Conservation (phyloP, 2,113 vertebrate species). For the Paradisaea rubra region DNA sequence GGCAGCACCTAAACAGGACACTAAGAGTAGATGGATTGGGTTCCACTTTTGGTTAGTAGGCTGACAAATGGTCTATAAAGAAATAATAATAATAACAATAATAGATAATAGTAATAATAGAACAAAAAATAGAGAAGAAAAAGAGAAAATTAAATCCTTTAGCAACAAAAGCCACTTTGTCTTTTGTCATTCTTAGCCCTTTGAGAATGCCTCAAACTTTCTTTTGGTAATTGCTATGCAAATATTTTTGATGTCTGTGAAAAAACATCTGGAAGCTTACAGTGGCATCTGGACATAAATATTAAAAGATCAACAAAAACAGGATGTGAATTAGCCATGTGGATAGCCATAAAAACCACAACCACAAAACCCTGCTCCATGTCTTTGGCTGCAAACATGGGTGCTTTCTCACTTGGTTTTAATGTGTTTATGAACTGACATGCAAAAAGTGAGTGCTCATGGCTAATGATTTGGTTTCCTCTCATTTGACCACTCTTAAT, state of each 20-base stretch:
- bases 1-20: not conserved
- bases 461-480: not conserved
- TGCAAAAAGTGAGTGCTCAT: not conserved
- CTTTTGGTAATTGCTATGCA: conserved; percentile 10
- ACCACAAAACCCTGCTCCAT: not conserved
- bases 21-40: not conserved
- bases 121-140: not conserved
- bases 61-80: not conserved
- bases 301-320: conserved; percentile 44
- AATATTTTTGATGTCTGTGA: conserved; percentile 34
- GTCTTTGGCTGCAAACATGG: not conserved
- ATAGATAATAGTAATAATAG: not conserved
- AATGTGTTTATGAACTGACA: not conserved
- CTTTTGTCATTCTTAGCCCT: conserved; percentile 3
- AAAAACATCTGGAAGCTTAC: conserved; percentile 49
- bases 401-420: not conserved
- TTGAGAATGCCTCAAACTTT: conserved; percentile 5
- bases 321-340: conserved; percentile 2
- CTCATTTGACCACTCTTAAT: not conserved
- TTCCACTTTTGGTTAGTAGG: not conserved
- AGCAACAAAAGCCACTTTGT: not conserved
- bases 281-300: conserved; percentile 49
- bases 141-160: not conserved
- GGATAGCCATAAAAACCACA: conserved; percentile 23
- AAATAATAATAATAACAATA: not conserved